These are phyloP conservation scores for Arizona elegans DNA, from an alignment of 2,113 vertebrate genomes.

Conservation along the genomic window DNA sequence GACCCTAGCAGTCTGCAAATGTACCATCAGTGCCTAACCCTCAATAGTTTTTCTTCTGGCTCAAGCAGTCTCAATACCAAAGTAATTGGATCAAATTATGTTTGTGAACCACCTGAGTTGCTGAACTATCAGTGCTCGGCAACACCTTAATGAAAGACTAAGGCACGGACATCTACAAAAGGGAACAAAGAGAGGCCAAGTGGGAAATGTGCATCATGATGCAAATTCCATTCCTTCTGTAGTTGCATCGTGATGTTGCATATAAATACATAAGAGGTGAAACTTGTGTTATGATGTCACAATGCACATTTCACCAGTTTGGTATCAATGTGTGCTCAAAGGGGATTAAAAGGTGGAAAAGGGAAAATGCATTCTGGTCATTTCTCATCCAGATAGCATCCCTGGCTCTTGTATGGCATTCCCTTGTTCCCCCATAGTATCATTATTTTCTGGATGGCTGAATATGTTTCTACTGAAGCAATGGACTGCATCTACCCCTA, in stretches of 20 bases:
- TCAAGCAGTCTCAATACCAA: background rate
- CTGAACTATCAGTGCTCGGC: background rate
- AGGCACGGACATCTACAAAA: background rate
- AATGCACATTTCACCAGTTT: background rate
- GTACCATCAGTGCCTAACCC: background rate
- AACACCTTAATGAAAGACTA: background rate
- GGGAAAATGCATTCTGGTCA: background rate
- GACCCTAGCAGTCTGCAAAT: background rate
- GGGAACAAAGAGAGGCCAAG: background rate
- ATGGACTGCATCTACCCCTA: background rate
- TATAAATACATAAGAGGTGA: background rate
- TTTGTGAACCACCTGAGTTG: background rate
- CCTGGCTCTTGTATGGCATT: background rate
- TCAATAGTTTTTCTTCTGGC: background rate
- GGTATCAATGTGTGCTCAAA: background rate
- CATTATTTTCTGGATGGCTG: background rate
- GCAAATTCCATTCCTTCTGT: background rate
- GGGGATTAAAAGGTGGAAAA: background rate
- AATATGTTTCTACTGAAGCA: background rate
- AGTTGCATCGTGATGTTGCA: background rate
- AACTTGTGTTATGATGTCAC: background rate
- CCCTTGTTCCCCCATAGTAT: background rate
- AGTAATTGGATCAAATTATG: background rate
- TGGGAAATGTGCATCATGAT: background rate
- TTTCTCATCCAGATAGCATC: background rate